Conservation (phyloP, 1,140 invertebrate genomes). For the Aleiodes sp. region DNA sequence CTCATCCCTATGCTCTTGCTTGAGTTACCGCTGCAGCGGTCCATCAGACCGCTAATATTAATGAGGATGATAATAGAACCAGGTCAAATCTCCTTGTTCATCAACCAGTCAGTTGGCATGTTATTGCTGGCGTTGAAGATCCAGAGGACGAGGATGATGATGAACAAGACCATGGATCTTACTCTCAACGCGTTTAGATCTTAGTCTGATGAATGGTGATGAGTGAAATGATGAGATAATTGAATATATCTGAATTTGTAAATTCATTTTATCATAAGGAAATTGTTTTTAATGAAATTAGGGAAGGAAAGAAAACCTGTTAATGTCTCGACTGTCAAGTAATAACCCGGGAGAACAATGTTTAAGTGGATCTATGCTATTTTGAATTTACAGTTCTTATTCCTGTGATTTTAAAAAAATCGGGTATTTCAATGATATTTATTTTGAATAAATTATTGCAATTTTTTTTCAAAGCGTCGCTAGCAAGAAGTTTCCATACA, state of each 20-base stretch:
- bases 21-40: conserved; percentile 65
- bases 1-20: conserved; percentile 72
- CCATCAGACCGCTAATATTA: conserved; percentile 40
- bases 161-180: conserved; percentile 42
- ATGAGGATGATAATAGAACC: conserved; percentile 2
- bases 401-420: not conserved
- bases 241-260: not conserved
- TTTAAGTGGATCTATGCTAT: not conserved
- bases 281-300: not conserved
- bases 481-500: not conserved
- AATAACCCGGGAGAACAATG: not conserved
- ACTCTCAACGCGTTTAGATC: conserved; percentile 18
- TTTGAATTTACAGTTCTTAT: not conserved
- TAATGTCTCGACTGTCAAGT: conserved; percentile 1
- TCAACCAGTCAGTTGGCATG: conserved; percentile 41
- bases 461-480: no score
- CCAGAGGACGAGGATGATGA: conserved; percentile 50
- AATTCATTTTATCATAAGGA: no score
- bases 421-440: not conserved
- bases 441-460: not conserved
- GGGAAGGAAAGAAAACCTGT: not conserved
- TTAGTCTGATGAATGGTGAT: not conserved
- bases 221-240: not conserved
- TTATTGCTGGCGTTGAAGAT: conserved; percentile 47
- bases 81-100: conserved; percentile 2